Evolutionary conservation across 2,797 vertebrate species (phyloP).

Genomic region (Melanotaenia trifasciata): DNA sequence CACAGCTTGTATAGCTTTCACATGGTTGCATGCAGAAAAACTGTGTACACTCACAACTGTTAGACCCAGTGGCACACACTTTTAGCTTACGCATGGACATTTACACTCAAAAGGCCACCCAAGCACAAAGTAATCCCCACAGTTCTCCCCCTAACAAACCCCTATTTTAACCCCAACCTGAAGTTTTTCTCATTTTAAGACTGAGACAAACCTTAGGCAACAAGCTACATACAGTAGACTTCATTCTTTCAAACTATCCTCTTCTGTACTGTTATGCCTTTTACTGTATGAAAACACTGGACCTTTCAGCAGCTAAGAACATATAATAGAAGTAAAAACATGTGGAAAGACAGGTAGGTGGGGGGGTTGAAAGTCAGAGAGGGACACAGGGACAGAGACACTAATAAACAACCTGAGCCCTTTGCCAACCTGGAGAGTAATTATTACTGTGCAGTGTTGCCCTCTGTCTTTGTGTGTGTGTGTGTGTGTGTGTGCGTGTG

Average conservation of each 20-base stretch:
- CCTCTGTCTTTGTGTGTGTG: constrained; percentile 34
- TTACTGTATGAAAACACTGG: constrained; percentile 44
- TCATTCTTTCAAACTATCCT: constrained; percentile 45
- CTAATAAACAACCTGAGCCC: constrained; percentile 60
- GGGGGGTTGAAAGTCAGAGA: constrained; percentile 38
- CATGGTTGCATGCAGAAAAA: constrained; percentile 60
- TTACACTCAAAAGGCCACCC: constrained; percentile 65
- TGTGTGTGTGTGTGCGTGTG: neutral
- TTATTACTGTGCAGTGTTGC: constrained; percentile 65
- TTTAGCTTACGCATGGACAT: constrained; percentile 62
- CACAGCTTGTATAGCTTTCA: constrained; percentile 43
- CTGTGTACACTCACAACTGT: constrained; percentile 40
- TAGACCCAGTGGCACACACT: constrained; percentile 24
- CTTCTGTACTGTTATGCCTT: constrained; percentile 36
- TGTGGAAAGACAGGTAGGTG: constrained; percentile 17
- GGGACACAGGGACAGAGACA: constrained; percentile 38
- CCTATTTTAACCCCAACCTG: constrained; percentile 37
- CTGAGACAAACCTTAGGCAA: constrained; percentile 37
- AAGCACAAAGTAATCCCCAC: constrained; percentile 61
- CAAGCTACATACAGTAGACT: constrained; percentile 7
- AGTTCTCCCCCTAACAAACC: constrained; percentile 18
- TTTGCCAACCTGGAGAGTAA: constrained; percentile 67
- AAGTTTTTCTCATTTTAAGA: constrained; percentile 48
- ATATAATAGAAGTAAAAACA: constrained; percentile 40
- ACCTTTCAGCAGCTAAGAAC: constrained; percentile 42